phyloP scores from a whole-genome alignment of 2,888 invertebrate species.

The Syritta pipiens region DNA sequence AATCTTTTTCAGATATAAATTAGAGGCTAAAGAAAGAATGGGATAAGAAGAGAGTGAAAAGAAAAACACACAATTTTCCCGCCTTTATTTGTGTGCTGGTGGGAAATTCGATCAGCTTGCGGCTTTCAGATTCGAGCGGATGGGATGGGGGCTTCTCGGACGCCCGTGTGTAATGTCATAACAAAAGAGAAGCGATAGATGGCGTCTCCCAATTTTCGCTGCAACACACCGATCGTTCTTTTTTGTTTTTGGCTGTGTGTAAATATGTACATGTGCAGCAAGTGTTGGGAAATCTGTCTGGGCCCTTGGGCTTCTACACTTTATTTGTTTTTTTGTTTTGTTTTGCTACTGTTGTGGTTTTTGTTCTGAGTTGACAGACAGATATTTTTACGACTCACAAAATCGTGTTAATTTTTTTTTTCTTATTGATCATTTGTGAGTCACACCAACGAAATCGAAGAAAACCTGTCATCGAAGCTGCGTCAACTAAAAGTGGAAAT shows the following conservation, averaged over 20 bases:
- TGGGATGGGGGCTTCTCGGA: conserved; percentile 5
- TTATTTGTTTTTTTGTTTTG: conserved; percentile 35
- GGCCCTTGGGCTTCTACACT: conserved; percentile 50
- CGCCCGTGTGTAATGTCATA: conserved; percentile 51
- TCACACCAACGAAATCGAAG: no score
- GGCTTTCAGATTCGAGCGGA: conserved; percentile 27
- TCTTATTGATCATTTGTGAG: no score
- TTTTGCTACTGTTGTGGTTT: no score
- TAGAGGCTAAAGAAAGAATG: conserved; percentile 14
- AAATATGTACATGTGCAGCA: background rate
- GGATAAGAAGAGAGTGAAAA: conserved; percentile 6
- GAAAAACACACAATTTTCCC: conserved; percentile 50
- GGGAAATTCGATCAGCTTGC: conserved; percentile 65
- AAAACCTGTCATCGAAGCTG: no score
- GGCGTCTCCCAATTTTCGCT: conserved; percentile 10
- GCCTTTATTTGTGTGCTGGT: conserved; percentile 52
- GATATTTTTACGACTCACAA: no score
- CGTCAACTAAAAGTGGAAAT: no score
- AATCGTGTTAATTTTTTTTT: no score
- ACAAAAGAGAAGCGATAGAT: conserved; percentile 27
- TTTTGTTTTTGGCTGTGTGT: conserved; percentile 6
- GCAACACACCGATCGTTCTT: conserved; percentile 20
- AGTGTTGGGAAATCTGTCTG: conserved; percentile 46
- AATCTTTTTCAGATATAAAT: background rate
- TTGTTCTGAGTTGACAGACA: conserved; percentile 32